Base-by-base conservation (phyloP, 2,113 vertebrate species). In the Uropsilus gracilis region DNA sequence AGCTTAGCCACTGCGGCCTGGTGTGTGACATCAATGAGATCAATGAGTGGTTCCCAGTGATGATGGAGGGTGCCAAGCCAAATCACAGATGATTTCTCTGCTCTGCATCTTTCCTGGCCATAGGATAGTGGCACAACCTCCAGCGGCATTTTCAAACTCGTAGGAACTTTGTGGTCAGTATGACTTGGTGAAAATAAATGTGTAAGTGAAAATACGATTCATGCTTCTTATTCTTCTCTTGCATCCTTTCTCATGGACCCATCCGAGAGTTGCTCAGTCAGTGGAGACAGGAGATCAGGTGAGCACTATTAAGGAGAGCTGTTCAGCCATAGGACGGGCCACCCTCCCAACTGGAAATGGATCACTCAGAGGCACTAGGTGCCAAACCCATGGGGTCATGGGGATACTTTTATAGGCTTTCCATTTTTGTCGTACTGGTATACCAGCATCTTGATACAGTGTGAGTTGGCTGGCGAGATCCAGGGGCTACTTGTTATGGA, bases 401-500 rank as follows among this genome's bases (percentile, higher is more conserved):
- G 99, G 48, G 99, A 99, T 94, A 99, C 98, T 94, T 99, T 99
- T 97, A 99, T 98, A 96, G 99, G 99, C 83, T 99, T 99, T 48
- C 99, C 99, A 1, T 99, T 99, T 98, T 99, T 99, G 98, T 99
- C 99, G 1, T 99, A 99, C 97, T 99, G 99, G 97, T 99, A 99
- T 93, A 99, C 99, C 93, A 99, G 97, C 99, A 99, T 99, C 98
- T 99, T 99, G 98, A 99, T 99, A 97, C 99, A 99, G 97, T 99
- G 99, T 13, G 99, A 99, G 98, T 99, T 99, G 95, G 99, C 99
- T 0, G 99, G 99, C 1, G 99, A 99, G 98, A 99, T 99, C 99
- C 99, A 99, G 28, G 99, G 99, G 92, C 99, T 99, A 98, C 99
- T 99, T 3, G 99, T 99, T 98, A 99, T 99, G 80, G 99, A 99